phyloP scores from a whole-genome alignment of 2,113 vertebrate species.

The Catharus minimus region DNA sequence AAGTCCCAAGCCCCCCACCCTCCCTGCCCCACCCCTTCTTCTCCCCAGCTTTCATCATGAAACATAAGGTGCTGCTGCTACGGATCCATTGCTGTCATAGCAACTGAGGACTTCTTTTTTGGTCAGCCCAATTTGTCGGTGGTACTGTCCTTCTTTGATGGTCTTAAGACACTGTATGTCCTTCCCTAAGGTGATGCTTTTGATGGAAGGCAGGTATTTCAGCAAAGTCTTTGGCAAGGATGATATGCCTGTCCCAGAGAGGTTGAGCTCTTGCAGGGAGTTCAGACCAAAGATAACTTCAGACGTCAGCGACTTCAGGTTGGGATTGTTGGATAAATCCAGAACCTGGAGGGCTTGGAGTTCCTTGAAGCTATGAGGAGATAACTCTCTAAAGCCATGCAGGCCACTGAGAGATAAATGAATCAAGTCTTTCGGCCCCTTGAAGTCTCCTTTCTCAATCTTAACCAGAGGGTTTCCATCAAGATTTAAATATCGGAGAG shows the following conservation, averaged over 20 bases:
- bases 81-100: slow-evolving; percentile 29
- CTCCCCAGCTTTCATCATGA: slow-evolving; percentile 54
- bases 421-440: slow-evolving; percentile 80
- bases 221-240: slow-evolving; percentile 81
- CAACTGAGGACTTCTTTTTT: slow-evolving; percentile 85
- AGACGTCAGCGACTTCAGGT: slow-evolving; percentile 74
- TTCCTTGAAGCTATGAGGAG: slow-evolving; percentile 78
- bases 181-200: slow-evolving; percentile 82
- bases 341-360: slow-evolving; percentile 86
- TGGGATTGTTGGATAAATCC: slow-evolving; percentile 87
- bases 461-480: slow-evolving; percentile 83
- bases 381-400: slow-evolving; percentile 71
- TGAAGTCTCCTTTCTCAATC: slow-evolving; percentile 78
- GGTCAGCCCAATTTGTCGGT: slow-evolving; percentile 80
- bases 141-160: slow-evolving; percentile 87
- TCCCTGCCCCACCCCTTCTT: neutral
- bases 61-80: slow-evolving; percentile 43
- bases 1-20: neutral
- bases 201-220: slow-evolving; percentile 84
- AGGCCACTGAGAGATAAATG: slow-evolving; percentile 87
- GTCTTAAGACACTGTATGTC: slow-evolving; percentile 85
- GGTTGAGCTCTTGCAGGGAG: slow-evolving; percentile 89
- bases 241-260: slow-evolving; percentile 79
- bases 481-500: slow-evolving; percentile 87
- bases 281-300: slow-evolving; percentile 82